A percentile compares a stretch with the other conserved stretches of the same genome.
Conservation (phyloP, 2,888 invertebrate species). For the Hyles lineata region DNA sequence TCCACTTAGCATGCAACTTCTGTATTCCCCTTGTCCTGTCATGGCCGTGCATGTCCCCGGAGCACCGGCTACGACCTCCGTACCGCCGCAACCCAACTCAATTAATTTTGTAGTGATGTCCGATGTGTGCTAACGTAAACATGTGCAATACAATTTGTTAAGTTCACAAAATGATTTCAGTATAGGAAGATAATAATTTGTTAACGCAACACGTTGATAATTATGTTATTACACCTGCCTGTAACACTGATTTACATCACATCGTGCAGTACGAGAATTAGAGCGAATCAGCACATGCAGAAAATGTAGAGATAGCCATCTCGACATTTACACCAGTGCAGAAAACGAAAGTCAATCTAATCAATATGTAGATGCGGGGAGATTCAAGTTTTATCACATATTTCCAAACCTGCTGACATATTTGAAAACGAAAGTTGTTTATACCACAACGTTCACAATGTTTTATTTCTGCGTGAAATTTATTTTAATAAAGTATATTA, state of each 20-base stretch:
- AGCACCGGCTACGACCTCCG: neutral
- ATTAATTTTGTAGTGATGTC: neutral
- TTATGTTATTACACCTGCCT: constrained; percentile 7
- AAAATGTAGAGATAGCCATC: constrained; percentile 34
- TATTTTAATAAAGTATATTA: no score
- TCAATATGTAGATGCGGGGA: constrained; percentile 40
- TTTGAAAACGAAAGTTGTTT: constrained; percentile 46
- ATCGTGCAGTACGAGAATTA: constrained; percentile 36
- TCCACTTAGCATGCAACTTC: constrained; percentile 69
- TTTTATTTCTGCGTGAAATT: no score
- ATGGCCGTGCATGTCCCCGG: constrained; percentile 44
- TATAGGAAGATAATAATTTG: constrained; percentile 1
- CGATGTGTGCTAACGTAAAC: neutral
- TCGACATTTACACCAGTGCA: constrained; percentile 33
- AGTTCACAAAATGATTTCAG: neutral
- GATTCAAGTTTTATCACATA: constrained; percentile 39
- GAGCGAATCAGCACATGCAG: constrained; percentile 40
- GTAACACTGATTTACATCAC: constrained; percentile 25
- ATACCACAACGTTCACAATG: constrained; percentile 22
- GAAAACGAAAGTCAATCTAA: constrained; percentile 49
- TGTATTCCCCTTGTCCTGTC: constrained; percentile 54
- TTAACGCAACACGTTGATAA: constrained; percentile 17
- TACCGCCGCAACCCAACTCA: neutral
- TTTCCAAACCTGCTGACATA: constrained; percentile 43
- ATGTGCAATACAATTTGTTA: constrained; percentile 1